These are phyloP conservation scores for Cyprinodon tularosa DNA, from an alignment of 2,113 vertebrate species.

Conservation along the genomic window DNA sequence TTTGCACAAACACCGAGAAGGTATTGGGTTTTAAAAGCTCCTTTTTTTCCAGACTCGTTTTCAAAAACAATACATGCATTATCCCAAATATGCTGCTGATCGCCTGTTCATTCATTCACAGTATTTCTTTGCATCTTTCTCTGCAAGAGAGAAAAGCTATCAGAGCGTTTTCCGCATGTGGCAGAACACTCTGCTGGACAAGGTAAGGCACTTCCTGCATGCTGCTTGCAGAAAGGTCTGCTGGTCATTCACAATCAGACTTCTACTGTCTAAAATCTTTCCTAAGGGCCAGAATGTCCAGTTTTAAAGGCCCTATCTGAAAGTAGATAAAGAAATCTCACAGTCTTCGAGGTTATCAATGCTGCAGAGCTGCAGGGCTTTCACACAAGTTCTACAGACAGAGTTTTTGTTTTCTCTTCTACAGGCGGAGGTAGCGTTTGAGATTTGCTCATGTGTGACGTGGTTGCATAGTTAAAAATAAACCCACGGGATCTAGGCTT, in stretches of 20 bases:
- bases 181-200: slow-evolving; percentile 90
- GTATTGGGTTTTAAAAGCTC: slow-evolving; percentile 53
- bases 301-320: slow-evolving; percentile 51
- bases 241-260: background rate
- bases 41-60: background rate
- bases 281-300: slow-evolving; percentile 8
- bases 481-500: background rate
- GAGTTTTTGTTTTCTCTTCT: slow-evolving; percentile 7
- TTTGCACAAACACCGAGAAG: slow-evolving; percentile 88
- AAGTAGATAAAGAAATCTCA: slow-evolving; percentile 49
- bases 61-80: background rate
- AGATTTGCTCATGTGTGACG: background rate
- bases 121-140: slow-evolving; percentile 93
- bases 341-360: slow-evolving; percentile 34
- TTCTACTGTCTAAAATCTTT: background rate
- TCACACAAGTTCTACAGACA: background rate
- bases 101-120: slow-evolving; percentile 48
- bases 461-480: background rate
- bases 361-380: slow-evolving; percentile 10
- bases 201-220: slow-evolving; percentile 76
- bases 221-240: background rate
- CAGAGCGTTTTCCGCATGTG: slow-evolving; percentile 89
- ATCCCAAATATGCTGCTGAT: background rate
- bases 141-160: slow-evolving; percentile 92
- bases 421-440: background rate